A percentile compares a stretch with the other conserved stretches of the same genome.
Conservation (phyloP, 2,113 vertebrate genomes). For the Sula dactylatra region DNA sequence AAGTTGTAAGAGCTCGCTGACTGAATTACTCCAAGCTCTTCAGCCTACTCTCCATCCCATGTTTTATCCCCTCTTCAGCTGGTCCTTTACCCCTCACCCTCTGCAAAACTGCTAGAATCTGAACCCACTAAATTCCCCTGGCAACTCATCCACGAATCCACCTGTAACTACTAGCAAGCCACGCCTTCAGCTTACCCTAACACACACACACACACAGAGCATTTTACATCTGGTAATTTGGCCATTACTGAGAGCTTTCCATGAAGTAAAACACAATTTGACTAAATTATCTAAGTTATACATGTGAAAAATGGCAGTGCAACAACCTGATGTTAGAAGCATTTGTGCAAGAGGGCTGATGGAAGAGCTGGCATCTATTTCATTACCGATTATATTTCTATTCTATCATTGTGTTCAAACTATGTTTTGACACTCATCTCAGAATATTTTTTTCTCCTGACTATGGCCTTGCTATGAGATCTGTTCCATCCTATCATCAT, state of each 20-base stretch:
- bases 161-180: background rate
- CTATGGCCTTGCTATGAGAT: background rate
- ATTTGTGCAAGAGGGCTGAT: background rate
- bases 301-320: background rate
- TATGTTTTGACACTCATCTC: background rate
- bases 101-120: background rate
- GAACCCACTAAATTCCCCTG: background rate
- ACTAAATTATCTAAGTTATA: background rate
- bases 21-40: background rate
- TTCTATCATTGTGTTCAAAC: background rate
- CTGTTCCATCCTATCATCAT: background rate
- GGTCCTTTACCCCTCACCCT: background rate
- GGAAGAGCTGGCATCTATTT: background rate
- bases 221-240: background rate
- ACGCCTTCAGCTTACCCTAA: background rate
- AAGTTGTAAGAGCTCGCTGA: background rate
- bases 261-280: background rate
- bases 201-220: background rate
- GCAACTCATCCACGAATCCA: background rate
- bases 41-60: background rate
- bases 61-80: background rate
- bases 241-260: background rate
- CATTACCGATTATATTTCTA: background rate
- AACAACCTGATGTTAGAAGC: background rate
- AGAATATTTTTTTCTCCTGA: background rate